Evolutionary conservation across 1,140 invertebrate species (phyloP).

Genomic region (Zaprionus tsacasi): DNA sequence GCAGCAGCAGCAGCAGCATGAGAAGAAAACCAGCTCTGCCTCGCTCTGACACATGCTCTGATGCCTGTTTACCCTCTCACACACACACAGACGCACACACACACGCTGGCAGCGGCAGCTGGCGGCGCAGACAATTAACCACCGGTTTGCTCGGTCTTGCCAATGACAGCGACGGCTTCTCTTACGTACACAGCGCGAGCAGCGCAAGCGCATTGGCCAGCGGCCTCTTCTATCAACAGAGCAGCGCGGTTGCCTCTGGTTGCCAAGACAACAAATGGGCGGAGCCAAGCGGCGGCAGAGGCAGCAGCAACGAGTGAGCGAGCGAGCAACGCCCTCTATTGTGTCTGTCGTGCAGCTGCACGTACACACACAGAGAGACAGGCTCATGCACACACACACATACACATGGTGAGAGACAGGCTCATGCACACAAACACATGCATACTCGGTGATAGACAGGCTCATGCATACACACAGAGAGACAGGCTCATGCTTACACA

Average conservation of each 20-base stretch:
- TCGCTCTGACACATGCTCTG: slow-evolving; percentile 51
- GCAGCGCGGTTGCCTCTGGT: slow-evolving; percentile 39
- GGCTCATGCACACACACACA: not conserved
- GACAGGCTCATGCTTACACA: not conserved
- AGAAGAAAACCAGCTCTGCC: slow-evolving; percentile 43
- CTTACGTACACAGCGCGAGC: slow-evolving; percentile 71
- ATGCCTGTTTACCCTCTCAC: slow-evolving; percentile 21
- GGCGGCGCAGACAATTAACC: slow-evolving; percentile 32
- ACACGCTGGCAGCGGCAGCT: slow-evolving; percentile 28
- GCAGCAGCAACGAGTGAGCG: slow-evolving; percentile 9
- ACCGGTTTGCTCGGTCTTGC: slow-evolving; percentile 43
- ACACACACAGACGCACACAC: slow-evolving; percentile 24
- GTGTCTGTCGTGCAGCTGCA: slow-evolving; percentile 45
- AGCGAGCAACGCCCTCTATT: slow-evolving; percentile 55
- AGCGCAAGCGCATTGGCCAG: slow-evolving; percentile 74
- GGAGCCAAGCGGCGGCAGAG: slow-evolving; percentile 46
- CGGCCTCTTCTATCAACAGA: slow-evolving; percentile 70
- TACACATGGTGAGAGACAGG: not conserved
- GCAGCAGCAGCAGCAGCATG: slow-evolving; percentile 25
- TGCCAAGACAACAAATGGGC: slow-evolving; percentile 65
- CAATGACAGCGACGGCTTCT: slow-evolving; percentile 66
- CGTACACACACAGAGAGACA: not conserved
- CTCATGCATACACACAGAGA: slow-evolving; percentile 8
- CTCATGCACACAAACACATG: not conserved
- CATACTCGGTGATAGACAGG: no score